phyloP scores from a whole-genome alignment of 2,888 invertebrate genomes.

The Monopis laevigella region DNA sequence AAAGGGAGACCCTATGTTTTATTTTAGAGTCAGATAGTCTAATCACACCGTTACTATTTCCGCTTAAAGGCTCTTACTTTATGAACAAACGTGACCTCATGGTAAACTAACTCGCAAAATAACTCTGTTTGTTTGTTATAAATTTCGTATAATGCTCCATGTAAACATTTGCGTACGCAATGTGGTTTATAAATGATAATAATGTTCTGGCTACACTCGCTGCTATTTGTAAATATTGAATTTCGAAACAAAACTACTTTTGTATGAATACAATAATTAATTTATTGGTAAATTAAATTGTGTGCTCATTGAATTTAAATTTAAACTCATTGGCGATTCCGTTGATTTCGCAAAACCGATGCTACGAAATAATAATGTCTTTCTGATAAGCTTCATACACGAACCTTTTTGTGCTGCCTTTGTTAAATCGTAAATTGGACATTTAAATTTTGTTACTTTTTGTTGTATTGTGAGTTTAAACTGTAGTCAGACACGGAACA shows the following conservation, averaged over 20 bases:
- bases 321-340: constrained; percentile 17
- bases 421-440: too few species aligned
- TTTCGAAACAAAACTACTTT: constrained; percentile 2
- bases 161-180: background rate
- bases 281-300: constrained; percentile 25
- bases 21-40: too few species aligned
- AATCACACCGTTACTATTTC: too few species aligned
- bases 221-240: constrained; percentile 9
- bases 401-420: background rate
- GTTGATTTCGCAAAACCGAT: constrained; percentile 7
- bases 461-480: too few species aligned
- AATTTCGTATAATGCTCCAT: too few species aligned
- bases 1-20: too few species aligned
- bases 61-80: too few species aligned
- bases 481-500: too few species aligned
- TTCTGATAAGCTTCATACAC: background rate
- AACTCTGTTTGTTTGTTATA: too few species aligned
- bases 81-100: too few species aligned
- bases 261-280: constrained; percentile 13
- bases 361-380: background rate
- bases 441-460: too few species aligned
- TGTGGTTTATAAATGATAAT: constrained; percentile 8
- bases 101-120: background rate
- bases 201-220: constrained; percentile 4
- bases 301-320: constrained; percentile 24